Evolutionary conservation across 2,888 invertebrate species (phyloP).

Genomic region (Mythimna lalbum): DNA sequence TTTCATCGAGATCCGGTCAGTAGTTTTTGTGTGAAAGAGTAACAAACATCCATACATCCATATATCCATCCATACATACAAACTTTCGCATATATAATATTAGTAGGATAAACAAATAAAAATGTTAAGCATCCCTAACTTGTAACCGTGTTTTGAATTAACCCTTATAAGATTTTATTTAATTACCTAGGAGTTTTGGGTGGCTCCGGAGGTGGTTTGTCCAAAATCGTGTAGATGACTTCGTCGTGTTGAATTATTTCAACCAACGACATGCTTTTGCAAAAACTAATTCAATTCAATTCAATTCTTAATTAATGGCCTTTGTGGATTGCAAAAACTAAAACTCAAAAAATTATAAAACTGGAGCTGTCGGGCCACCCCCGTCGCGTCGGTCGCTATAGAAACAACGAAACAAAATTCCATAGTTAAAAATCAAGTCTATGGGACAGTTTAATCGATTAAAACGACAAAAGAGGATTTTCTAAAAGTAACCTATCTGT

Average conservation of each 20-base stretch:
- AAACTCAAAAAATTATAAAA: slow-evolving; percentile 30
- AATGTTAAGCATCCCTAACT: not conserved
- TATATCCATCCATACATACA: too few species aligned
- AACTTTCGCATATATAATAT: too few species aligned
- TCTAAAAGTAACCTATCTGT: not conserved
- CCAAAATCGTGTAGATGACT: slow-evolving; percentile 91
- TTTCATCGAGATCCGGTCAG: too few species aligned
- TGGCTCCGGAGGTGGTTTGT: slow-evolving; percentile 85
- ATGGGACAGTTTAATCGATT: slow-evolving; percentile 15
- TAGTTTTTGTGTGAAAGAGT: too few species aligned
- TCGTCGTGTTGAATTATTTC: slow-evolving; percentile 92
- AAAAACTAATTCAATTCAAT: too few species aligned
- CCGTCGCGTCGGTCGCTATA: slow-evolving; percentile 28
- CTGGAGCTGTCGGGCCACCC: not conserved
- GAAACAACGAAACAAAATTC: slow-evolving; percentile 14
- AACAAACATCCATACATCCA: too few species aligned
- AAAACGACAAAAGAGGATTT: too few species aligned
- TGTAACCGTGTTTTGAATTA: not conserved
- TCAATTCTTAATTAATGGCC: too few species aligned
- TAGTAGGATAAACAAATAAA: not conserved
- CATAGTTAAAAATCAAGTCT: slow-evolving; percentile 10
- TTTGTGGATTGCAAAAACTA: too few species aligned
- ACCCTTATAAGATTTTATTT: not conserved
- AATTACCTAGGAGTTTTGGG: slow-evolving; percentile 88
- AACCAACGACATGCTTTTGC: slow-evolving; percentile 92